Conservation (phyloP, 2,797 vertebrate genomes). For the Tragelaphus oryx region DNA sequence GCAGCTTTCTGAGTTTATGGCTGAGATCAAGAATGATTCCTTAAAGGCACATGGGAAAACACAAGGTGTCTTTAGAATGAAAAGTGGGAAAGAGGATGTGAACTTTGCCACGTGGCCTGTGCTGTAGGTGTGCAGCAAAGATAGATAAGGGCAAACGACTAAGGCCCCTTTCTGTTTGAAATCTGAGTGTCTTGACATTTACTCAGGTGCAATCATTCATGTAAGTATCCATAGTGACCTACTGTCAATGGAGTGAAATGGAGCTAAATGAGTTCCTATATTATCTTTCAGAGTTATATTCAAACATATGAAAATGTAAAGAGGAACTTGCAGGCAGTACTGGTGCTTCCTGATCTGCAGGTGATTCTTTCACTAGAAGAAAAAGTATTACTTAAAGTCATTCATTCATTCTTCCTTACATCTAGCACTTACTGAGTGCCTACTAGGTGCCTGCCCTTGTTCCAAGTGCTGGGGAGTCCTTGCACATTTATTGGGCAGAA, state of each 20-base stretch:
- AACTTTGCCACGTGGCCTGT: neutral
- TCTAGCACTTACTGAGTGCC: neutral
- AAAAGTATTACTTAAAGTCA: neutral
- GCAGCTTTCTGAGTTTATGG: slow-evolving; percentile 70
- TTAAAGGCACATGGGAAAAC: slow-evolving; percentile 61
- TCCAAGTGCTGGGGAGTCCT: neutral
- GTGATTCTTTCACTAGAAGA: neutral
- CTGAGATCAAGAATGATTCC: slow-evolving; percentile 67
- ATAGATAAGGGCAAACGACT: neutral
- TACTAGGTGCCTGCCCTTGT: neutral
- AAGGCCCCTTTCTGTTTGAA: neutral
- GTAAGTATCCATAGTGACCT: slow-evolving; percentile 1
- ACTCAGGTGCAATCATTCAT: slow-evolving; percentile 29
- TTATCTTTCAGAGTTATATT: neutral
- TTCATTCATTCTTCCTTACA: neutral
- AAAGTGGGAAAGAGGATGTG: neutral
- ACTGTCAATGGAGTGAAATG: neutral
- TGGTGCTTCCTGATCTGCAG: neutral
- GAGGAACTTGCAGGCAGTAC: neutral
- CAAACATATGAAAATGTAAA: slow-evolving; percentile 10
- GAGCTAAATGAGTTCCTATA: neutral
- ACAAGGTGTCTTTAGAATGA: neutral
- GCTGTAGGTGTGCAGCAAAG: neutral
- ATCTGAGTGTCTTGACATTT: slow-evolving; percentile 53
- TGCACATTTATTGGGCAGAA: neutral